Evolutionary conservation across 2,888 invertebrate genomes (phyloP).

Genomic region (Vannuccia rotundouncinata): DNA sequence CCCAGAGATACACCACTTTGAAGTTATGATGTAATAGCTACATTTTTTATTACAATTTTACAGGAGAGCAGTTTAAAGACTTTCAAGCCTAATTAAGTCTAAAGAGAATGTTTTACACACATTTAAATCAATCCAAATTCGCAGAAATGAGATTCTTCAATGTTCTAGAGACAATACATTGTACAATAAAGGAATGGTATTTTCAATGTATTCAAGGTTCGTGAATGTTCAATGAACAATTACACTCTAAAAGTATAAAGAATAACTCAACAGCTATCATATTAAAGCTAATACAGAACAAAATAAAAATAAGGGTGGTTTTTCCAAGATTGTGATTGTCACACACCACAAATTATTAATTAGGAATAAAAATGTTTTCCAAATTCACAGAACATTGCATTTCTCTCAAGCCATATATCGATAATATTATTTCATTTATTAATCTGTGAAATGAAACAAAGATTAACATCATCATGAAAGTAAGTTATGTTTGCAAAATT

Average conservation of each 20-base stretch:
- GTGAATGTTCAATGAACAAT: background rate
- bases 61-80: background rate
- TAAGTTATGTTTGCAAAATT: background rate
- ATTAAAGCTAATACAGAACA: constrained; percentile 5
- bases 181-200: background rate
- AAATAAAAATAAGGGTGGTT: background rate
- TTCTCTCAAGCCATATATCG: background rate
- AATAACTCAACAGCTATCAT: background rate
- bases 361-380: background rate
- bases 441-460: background rate
- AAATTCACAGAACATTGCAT: constrained; percentile 7
- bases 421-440: background rate
- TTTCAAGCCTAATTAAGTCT: background rate
- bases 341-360: background rate
- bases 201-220: background rate
- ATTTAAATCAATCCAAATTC: background rate
- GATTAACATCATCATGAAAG: background rate
- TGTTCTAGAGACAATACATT: background rate
- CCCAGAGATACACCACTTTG: background rate
- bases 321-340: background rate
- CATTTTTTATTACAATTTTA: constrained; percentile 9
- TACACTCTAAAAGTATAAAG: background rate
- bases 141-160: too few species aligned
- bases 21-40: background rate
- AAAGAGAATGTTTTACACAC: background rate